phyloP scores from a whole-genome alignment of 2,797 vertebrate species.

The Caiman crocodilus region DNA sequence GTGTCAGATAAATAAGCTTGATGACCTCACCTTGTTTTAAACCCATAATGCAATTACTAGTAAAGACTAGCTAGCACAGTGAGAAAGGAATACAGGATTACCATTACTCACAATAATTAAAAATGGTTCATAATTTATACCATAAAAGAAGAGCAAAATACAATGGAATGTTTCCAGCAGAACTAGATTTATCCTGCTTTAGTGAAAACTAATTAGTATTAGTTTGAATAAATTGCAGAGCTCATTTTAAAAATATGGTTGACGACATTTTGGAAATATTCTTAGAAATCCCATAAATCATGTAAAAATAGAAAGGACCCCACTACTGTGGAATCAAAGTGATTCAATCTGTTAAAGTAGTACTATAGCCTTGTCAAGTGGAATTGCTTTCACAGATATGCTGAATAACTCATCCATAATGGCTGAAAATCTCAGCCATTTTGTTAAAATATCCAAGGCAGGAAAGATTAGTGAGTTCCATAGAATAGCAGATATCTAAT shows the following conservation, averaged over 20 bases:
- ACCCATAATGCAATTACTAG: constrained; percentile 77
- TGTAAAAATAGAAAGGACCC: constrained; percentile 68
- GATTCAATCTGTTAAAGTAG: constrained; percentile 70
- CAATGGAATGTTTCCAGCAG: neutral
- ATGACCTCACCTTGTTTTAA: constrained; percentile 82
- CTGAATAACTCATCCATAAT: constrained; percentile 64
- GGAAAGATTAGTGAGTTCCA: constrained; percentile 51
- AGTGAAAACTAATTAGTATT: constrained; percentile 41
- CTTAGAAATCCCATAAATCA: constrained; percentile 68
- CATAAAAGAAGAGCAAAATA: neutral
- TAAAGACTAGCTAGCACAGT: constrained; percentile 61
- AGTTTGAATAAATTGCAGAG: constrained; percentile 40
- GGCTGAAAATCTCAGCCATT: constrained; percentile 65
- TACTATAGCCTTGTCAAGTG: constrained; percentile 68
- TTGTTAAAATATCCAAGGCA: constrained; percentile 63
- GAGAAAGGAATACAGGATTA: constrained; percentile 53
- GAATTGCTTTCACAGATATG: constrained; percentile 70
- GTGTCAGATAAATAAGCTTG: constrained; percentile 84
- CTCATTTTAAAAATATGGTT: constrained; percentile 51
- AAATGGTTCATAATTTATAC: constrained; percentile 44
- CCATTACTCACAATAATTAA: constrained; percentile 72
- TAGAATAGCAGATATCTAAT: constrained; percentile 36
- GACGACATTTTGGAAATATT: constrained; percentile 68
- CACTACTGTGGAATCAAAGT: constrained; percentile 66
- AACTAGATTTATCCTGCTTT: constrained; percentile 50